Evolutionary conservation across 2,888 invertebrate species (phyloP).

Genomic region (Eretmocerus hayati): DNA sequence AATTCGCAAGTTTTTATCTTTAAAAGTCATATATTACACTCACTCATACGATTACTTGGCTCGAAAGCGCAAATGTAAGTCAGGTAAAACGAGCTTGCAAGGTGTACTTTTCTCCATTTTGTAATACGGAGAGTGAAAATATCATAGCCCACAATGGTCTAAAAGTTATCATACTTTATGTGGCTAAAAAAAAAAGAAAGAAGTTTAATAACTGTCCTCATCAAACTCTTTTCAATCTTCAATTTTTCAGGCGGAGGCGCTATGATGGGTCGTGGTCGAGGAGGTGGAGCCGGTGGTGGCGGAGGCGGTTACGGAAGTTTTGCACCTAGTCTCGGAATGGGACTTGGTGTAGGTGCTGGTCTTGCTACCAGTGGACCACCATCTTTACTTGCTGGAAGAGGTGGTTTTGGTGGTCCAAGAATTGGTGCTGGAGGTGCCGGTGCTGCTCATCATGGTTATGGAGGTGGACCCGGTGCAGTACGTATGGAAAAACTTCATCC

Average conservation of each 20-base stretch:
- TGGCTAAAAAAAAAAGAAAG: too few relatives aligned
- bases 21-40: too few relatives aligned
- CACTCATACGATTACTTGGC: too few relatives aligned
- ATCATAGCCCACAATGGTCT: too few relatives aligned
- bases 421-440: constrained; percentile 37
- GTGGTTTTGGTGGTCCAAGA: constrained; percentile 39
- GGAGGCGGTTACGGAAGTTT: constrained; percentile 28
- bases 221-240: too few relatives aligned
- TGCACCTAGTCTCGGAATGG: constrained; percentile 25
- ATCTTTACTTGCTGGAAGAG: constrained; percentile 32
- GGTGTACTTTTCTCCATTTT: too few relatives aligned
- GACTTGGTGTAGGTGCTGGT: constrained; percentile 30
- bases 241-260: constrained; percentile 27
- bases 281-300: constrained; percentile 26
- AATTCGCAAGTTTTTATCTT: too few relatives aligned
- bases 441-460: constrained; percentile 38
- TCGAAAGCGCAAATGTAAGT: too few relatives aligned
- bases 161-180: too few relatives aligned
- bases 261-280: constrained; percentile 21
- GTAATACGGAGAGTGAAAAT: too few relatives aligned
- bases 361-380: constrained; percentile 31
- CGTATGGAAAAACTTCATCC: constrained; percentile 46
- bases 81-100: too few relatives aligned
- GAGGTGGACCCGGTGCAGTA: constrained; percentile 43
- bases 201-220: too few relatives aligned